Conservation (phyloP, 37 sponge, comb jelly and placozoan genomes). For the Hormiphora californensis region DNA sequence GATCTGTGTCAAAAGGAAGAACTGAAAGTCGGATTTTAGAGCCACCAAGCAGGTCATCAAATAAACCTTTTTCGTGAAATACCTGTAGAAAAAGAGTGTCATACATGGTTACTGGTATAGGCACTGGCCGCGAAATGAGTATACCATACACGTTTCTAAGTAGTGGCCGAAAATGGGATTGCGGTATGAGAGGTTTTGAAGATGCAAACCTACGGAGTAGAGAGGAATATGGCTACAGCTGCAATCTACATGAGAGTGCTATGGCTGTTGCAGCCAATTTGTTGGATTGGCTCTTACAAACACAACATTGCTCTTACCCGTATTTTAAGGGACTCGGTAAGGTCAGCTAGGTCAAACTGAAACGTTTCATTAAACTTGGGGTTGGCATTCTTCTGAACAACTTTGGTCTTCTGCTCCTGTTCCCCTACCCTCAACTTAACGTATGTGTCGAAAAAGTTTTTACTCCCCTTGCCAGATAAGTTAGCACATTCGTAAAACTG, state of each 20-base stretch:
- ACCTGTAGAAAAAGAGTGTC: neutral
- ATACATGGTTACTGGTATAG: neutral
- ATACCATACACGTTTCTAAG: too few relatives aligned
- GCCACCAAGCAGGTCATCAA: conserved; percentile 30
- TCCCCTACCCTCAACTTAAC: conserved; percentile 35
- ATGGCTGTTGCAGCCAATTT: too few relatives aligned
- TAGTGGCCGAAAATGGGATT: too few relatives aligned
- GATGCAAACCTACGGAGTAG: too few relatives aligned
- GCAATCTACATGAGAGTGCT: too few relatives aligned
- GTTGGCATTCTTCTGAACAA: neutral
- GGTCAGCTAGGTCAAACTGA: neutral
- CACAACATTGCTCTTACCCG: conserved; percentile 18
- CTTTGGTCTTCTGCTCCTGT: conserved; percentile 1
- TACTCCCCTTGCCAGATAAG: conserved; percentile 25
- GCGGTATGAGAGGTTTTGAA: too few relatives aligned
- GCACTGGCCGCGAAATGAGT: too few relatives aligned
- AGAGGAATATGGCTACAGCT: too few relatives aligned
- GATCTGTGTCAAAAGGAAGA: conserved; percentile 37
- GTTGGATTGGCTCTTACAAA: too few relatives aligned
- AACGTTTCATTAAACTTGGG: conserved; percentile 43
- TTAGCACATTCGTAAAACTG: conserved; percentile 44
- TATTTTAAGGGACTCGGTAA: neutral
- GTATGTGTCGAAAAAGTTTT: conserved; percentile 7
- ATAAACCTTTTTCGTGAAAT: neutral
- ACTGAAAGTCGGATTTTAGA: conserved; percentile 45